Conservation (phyloP, 2,888 invertebrate species). For the Brachyptera putata region DNA sequence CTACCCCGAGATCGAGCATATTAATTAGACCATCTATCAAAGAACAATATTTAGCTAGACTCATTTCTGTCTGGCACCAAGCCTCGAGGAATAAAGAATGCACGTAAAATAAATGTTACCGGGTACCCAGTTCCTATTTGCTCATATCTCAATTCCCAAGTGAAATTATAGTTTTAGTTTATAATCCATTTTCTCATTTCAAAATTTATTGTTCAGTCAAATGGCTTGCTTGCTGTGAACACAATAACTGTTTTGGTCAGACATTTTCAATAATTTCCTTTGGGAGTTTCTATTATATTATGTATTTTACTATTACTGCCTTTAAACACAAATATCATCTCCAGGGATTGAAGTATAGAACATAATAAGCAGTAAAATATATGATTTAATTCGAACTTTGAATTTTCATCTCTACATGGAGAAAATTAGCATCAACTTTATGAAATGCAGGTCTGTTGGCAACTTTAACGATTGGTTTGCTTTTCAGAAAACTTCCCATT, state of each 20-base stretch:
- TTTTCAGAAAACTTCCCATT: slow-evolving; percentile 69
- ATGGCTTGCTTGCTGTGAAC: background rate
- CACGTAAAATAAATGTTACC: too few species aligned
- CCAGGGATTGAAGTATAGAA: background rate
- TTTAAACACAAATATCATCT: slow-evolving; percentile 14
- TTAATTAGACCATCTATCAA: too few species aligned
- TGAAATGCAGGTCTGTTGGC: background rate
- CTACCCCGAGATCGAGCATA: too few species aligned
- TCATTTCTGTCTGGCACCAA: too few species aligned
- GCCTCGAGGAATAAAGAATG: too few species aligned
- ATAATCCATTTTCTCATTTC: background rate
- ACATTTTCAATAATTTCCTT: slow-evolving; percentile 21
- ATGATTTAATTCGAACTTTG: background rate
- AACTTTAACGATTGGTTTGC: background rate
- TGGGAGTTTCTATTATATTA: slow-evolving; percentile 12
- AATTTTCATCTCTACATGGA: background rate
- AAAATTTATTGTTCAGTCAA: background rate
- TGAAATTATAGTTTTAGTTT: slow-evolving; percentile 2
- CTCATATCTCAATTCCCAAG: slow-evolving; percentile 7
- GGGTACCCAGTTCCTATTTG: too few species aligned
- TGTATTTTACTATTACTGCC: slow-evolving; percentile 13
- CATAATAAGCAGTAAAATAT: background rate
- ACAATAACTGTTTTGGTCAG: slow-evolving; percentile 14
- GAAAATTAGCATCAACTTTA: slow-evolving; percentile 4
- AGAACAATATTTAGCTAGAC: too few species aligned